These are phyloP conservation scores for Zaprionus capensis DNA, from an alignment of 1,140 invertebrate genomes.

Conservation along the genomic window DNA sequence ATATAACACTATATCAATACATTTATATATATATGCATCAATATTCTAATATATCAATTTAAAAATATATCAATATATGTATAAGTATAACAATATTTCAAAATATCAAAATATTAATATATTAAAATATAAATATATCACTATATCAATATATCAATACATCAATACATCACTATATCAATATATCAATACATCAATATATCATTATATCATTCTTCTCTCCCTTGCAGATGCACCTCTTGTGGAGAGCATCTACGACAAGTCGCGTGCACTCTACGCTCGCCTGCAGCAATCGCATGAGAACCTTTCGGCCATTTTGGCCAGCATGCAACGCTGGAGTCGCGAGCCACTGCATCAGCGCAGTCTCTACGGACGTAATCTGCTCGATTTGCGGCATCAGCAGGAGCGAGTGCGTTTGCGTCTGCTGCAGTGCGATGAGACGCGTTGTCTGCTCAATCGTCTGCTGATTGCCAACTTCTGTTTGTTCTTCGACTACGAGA, in stretches of 20 bases:
- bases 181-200: too few relatives aligned
- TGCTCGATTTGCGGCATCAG: constrained; percentile 86
- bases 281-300: constrained; percentile 87
- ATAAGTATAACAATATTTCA: too few relatives aligned
- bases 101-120: too few relatives aligned
- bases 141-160: too few relatives aligned
- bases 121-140: too few relatives aligned
- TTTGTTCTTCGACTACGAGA: constrained; percentile 85
- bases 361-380: constrained; percentile 85
- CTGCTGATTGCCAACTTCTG: constrained; percentile 87
- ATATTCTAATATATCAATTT: too few relatives aligned
- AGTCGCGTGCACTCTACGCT: constrained; percentile 84
- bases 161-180: too few relatives aligned
- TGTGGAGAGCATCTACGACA: constrained; percentile 64
- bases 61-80: too few relatives aligned
- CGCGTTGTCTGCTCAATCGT: constrained; percentile 86
- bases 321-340: constrained; percentile 86
- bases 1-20: too few relatives aligned
- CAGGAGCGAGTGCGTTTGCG: constrained; percentile 84
- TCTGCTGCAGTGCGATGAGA: constrained; percentile 84
- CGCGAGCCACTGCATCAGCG: constrained; percentile 86
- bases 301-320: constrained; percentile 82
- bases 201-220: too few relatives aligned
- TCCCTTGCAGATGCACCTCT: constrained; percentile 54
- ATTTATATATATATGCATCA: too few relatives aligned